These are phyloP conservation scores for Falco berigora DNA, from an alignment of 2,797 vertebrate species.

Conservation along the genomic window DNA sequence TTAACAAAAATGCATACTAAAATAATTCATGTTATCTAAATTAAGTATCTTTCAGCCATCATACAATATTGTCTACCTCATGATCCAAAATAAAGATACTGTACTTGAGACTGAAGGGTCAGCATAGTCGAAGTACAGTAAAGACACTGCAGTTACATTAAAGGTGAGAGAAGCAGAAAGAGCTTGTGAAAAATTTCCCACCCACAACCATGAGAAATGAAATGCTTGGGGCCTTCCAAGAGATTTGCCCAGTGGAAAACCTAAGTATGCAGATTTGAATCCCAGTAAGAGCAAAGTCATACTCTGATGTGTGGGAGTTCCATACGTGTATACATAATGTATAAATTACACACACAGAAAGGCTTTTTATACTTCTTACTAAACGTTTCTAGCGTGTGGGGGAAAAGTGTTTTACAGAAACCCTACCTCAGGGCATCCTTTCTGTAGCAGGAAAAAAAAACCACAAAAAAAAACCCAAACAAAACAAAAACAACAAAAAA, in stretches of 20 bases:
- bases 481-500: background rate
- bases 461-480: background rate
- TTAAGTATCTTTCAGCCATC: conserved; percentile 35
- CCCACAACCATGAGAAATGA: background rate
- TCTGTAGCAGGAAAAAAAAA: background rate
- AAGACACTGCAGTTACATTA: background rate
- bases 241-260: background rate
- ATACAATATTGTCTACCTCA: background rate
- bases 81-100: background rate
- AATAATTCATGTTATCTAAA: conserved; percentile 38
- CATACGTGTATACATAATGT: background rate
- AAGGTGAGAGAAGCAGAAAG: background rate
- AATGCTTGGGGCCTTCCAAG: background rate
- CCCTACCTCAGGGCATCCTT: background rate
- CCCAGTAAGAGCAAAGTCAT: background rate
- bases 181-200: conserved; percentile 10
- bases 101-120: conserved; percentile 15
- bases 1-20: conserved; percentile 11
- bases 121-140: background rate
- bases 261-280: background rate
- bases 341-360: background rate
- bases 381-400: background rate
- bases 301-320: background rate
- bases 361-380: background rate
- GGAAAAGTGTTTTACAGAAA: background rate